Percentiles rank a stretch among this genome's conserved stretches.
Evolutionary conservation across 2,113 vertebrate species (phyloP).

Genomic region (Patagioenas fasciata): DNA sequence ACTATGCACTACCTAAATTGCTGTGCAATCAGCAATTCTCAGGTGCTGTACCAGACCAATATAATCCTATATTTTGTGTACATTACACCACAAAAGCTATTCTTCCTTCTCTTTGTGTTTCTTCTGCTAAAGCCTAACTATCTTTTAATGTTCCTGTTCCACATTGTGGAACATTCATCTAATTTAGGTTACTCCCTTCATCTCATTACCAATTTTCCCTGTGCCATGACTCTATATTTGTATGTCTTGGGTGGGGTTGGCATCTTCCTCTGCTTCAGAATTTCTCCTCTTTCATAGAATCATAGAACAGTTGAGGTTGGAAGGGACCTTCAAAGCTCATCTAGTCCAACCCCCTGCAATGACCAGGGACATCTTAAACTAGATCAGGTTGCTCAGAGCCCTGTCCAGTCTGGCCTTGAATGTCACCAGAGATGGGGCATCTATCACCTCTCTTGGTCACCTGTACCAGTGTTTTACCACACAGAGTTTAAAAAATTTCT

Average conservation of each 20-base stretch:
- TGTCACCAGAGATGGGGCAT: too few relatives aligned
- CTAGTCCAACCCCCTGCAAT: too few relatives aligned
- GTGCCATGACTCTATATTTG: neutral
- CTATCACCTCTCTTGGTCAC: too few relatives aligned
- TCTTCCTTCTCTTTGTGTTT: neutral
- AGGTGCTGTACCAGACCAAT: neutral
- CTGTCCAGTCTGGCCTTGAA: too few relatives aligned
- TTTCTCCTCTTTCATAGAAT: neutral
- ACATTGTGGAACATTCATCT: neutral
- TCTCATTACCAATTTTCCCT: neutral
- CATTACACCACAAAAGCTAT: neutral
- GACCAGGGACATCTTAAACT: too few relatives aligned
- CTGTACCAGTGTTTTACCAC: too few relatives aligned
- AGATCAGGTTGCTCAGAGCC: too few relatives aligned
- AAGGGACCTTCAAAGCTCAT: too few relatives aligned
- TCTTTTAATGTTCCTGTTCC: neutral
- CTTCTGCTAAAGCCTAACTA: neutral
- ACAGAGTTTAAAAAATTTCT: too few relatives aligned
- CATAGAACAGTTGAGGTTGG: too few relatives aligned
- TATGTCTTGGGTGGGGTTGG: neutral
- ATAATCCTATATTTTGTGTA: neutral
- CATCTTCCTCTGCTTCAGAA: neutral
- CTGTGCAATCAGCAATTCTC: neutral
- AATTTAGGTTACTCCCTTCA: neutral
- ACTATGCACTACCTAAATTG: neutral